Evolutionary conservation across 2,797 vertebrate species (phyloP).

Genomic region (Lagodon rhomboides): DNA sequence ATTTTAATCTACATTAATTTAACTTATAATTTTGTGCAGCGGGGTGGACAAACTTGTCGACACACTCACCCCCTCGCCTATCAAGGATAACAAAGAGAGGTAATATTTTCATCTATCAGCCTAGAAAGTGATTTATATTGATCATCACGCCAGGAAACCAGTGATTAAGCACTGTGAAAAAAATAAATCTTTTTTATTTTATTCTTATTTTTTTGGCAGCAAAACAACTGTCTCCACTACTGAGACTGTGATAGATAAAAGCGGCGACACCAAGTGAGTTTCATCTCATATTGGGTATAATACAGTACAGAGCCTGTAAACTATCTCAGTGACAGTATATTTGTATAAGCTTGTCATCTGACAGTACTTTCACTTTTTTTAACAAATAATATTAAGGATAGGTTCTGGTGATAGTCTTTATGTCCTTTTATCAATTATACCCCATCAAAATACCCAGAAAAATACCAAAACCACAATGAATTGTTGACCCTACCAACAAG

Average conservation of each 20-base stretch:
- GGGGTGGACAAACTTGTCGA: slow-evolving; percentile 55
- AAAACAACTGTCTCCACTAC: slow-evolving; percentile 42
- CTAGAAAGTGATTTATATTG: neutral
- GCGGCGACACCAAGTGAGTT: slow-evolving; percentile 50
- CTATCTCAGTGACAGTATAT: too few species aligned
- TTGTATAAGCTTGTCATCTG: neutral
- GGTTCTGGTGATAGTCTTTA: neutral
- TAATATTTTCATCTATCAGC: slow-evolving; percentile 24
- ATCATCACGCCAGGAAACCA: neutral
- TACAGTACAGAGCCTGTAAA: too few species aligned
- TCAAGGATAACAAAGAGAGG: slow-evolving; percentile 52
- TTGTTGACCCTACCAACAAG: neutral
- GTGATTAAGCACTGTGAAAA: neutral
- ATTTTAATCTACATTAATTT: neutral
- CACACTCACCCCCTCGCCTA: slow-evolving; percentile 22
- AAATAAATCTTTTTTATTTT: neutral
- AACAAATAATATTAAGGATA: too few species aligned
- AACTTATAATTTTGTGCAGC: slow-evolving; percentile 46
- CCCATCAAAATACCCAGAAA: neutral
- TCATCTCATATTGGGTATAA: neutral
- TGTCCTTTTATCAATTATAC: neutral
- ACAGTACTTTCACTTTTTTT: neutral
- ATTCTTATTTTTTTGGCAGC: slow-evolving; percentile 40
- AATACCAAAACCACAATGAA: neutral
- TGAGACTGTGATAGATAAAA: slow-evolving; percentile 51